These are phyloP conservation scores for Tachystola acroxantha DNA, from an alignment of 2,888 invertebrate species.

Conservation along the genomic window DNA sequence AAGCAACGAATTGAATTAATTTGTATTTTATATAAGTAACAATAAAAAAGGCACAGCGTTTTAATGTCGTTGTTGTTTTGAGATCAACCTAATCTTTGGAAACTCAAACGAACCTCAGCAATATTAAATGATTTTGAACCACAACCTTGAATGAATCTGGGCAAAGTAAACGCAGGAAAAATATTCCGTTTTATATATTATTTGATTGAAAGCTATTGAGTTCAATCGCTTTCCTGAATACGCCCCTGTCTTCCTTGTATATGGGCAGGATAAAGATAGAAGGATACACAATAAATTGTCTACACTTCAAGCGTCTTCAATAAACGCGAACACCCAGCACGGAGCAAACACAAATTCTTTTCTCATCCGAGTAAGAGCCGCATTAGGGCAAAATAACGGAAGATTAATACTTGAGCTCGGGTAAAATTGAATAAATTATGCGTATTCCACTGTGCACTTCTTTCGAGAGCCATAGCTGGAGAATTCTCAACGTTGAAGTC, in stretches of 20 bases:
- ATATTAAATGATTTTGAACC: too few species aligned
- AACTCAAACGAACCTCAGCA: too few species aligned
- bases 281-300: slow-evolving; percentile 33
- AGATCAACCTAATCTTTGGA: too few species aligned
- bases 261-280: too few species aligned
- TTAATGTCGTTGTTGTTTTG: too few species aligned
- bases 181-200: not conserved
- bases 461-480: not conserved
- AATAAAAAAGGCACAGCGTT: too few species aligned
- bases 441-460: slow-evolving; percentile 4
- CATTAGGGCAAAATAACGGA: slow-evolving; percentile 14
- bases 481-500: not conserved
- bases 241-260: slow-evolving; percentile 24
- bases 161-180: too few species aligned
- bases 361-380: slow-evolving; percentile 10
- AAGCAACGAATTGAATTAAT: too few species aligned
- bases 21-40: too few species aligned
- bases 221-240: not conserved
- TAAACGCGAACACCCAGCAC: slow-evolving; percentile 21
- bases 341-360: slow-evolving; percentile 22
- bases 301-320: slow-evolving; percentile 23
- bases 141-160: too few species aligned
- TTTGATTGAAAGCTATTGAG: too few species aligned
- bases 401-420: slow-evolving; percentile 14
- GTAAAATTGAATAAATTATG: slow-evolving; percentile 13